phyloP scores from a whole-genome alignment of 1,140 invertebrate genomes.

The Drosophila pseudoananassae region DNA sequence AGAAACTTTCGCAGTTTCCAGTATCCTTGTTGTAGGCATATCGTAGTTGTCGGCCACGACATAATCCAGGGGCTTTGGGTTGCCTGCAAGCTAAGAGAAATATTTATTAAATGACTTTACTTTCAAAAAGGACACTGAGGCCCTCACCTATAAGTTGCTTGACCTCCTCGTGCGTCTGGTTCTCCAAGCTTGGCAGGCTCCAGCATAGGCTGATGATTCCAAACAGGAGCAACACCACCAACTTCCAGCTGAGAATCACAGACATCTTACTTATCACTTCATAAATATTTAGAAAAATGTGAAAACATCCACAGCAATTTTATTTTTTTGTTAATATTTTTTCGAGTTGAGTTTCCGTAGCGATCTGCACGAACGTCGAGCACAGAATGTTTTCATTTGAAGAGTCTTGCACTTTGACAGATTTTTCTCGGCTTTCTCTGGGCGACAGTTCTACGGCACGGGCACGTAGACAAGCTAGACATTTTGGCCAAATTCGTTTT shows the following conservation, averaged over 20 bases:
- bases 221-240: constrained; percentile 24
- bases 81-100: constrained; percentile 57
- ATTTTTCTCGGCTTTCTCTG: constrained; percentile 64
- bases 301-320: background rate
- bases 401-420: constrained; percentile 40
- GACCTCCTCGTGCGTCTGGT: constrained; percentile 40
- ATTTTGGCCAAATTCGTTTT: constrained; percentile 46
- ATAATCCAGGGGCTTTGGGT: constrained; percentile 70
- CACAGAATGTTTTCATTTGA: constrained; percentile 49
- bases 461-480: constrained; percentile 60
- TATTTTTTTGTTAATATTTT: background rate
- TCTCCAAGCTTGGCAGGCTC: constrained; percentile 52
- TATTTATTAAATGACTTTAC: background rate
- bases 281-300: constrained; percentile 27
- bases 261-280: constrained; percentile 2
- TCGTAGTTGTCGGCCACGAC: constrained; percentile 61
- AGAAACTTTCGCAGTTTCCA: constrained; percentile 75
- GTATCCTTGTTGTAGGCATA: constrained; percentile 74
- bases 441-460: constrained; percentile 15
- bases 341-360: constrained; percentile 12
- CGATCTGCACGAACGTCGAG: constrained; percentile 20
- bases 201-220: constrained; percentile 4
- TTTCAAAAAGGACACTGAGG: background rate
- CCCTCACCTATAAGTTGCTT: constrained; percentile 53
- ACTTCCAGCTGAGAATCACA: constrained; percentile 26